A percentile compares a stretch with the other conserved stretches of the same genome.
These are phyloP conservation scores for Cyclopterus lumpus DNA, from an alignment of 2,797 vertebrate genomes.

Conservation along the genomic window DNA sequence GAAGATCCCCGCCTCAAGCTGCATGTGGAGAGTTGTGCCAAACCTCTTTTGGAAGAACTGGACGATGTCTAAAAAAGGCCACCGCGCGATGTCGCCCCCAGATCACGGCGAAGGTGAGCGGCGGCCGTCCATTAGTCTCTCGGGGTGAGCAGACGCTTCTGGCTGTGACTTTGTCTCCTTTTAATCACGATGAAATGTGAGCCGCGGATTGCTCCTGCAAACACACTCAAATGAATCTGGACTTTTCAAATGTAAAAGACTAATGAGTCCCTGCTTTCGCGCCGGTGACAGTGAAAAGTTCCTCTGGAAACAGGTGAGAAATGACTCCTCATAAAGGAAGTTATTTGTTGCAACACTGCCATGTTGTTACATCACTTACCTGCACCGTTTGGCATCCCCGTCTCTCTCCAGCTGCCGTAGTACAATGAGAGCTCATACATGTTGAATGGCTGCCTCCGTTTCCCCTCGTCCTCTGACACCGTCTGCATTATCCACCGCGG, in stretches of 20 bases:
- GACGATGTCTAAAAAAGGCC: not conserved
- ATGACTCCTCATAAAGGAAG: too few relatives aligned
- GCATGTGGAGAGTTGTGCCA: not conserved
- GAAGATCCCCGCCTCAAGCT: not conserved
- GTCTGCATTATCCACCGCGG: constrained; percentile 18
- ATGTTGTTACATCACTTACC: constrained; percentile 1
- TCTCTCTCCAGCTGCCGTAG: constrained; percentile 34
- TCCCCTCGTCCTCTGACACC: constrained; percentile 22
- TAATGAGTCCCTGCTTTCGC: not conserved
- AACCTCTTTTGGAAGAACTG: not conserved
- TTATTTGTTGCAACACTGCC: not conserved
- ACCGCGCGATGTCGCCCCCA: not conserved
- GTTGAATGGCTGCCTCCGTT: constrained; percentile 44
- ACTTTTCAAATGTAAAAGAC: not conserved
- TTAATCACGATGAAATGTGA: constrained; percentile 11
- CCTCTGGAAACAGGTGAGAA: constrained; percentile 10
- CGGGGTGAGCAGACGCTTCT: constrained; percentile 15
- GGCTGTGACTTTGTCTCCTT: constrained; percentile 10
- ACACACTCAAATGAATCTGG: not conserved
- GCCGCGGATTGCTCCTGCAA: not conserved
- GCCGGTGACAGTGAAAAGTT: not conserved
- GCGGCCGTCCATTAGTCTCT: not conserved
- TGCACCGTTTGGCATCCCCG: constrained; percentile 17
- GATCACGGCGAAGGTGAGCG: constrained; percentile 8
- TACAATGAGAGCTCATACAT: constrained; percentile 51